Evolutionary conservation across 64 coral and sea anemone species (phyloP).

Genomic region (Orbicella faveolata): DNA sequence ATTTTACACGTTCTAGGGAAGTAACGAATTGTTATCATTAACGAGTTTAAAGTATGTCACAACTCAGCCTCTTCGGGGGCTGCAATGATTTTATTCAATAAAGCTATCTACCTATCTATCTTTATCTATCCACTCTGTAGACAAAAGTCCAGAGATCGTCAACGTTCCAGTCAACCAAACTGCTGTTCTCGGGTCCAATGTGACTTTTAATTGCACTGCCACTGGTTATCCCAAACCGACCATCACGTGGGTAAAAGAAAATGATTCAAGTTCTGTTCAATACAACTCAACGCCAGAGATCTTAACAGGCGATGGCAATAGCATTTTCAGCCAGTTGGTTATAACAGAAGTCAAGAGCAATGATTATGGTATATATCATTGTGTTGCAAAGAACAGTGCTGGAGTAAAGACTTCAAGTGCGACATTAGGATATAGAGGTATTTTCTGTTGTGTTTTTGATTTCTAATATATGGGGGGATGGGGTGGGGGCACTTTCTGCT

Average conservation of each 20-base stretch:
- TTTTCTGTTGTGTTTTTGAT: too few species aligned
- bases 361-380: background rate
- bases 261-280: background rate
- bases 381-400: background rate
- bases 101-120: too few species aligned
- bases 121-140: background rate
- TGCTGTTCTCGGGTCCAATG: background rate
- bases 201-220: slow-evolving; percentile 1
- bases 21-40: too few species aligned
- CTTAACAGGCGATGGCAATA: background rate
- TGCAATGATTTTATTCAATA: too few species aligned
- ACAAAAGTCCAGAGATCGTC: background rate
- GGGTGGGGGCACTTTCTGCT: too few species aligned
- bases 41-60: too few species aligned
- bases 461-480: too few species aligned
- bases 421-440: too few species aligned
- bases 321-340: background rate
- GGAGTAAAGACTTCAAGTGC: background rate
- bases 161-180: background rate
- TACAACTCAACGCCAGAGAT: background rate
- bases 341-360: background rate
- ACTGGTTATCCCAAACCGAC: background rate
- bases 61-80: too few species aligned
- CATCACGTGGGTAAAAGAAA: background rate
- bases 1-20: too few species aligned